A percentile compares a stretch with the other conserved stretches of the same genome.
These are phyloP conservation scores for Vandiemenella viatica DNA, from an alignment of 2,888 invertebrate genomes.

Conservation along the genomic window DNA sequence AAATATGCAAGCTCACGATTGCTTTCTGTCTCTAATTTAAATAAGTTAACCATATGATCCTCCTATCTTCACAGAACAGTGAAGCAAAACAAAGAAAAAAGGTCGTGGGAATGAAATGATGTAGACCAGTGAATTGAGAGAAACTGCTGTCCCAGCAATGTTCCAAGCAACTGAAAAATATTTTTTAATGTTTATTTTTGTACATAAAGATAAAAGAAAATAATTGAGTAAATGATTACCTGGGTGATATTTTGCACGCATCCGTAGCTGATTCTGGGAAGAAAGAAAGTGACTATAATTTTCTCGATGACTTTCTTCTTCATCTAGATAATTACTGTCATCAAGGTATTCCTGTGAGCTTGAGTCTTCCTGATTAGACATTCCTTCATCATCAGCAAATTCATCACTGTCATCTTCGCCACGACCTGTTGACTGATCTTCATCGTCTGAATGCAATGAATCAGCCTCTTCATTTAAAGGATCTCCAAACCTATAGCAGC, in stretches of 20 bases:
- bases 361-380: constrained; percentile 35
- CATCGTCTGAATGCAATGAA: constrained; percentile 61
- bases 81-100: too few species aligned
- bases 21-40: too few species aligned
- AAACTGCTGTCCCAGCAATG: too few species aligned
- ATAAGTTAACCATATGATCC: too few species aligned
- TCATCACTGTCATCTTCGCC: constrained; percentile 38
- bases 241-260: constrained; percentile 10
- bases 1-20: too few species aligned
- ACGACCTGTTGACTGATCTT: constrained; percentile 20
- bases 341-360: constrained; percentile 39
- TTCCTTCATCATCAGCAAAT: constrained; percentile 41
- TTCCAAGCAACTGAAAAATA: too few species aligned
- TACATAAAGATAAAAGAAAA: too few species aligned
- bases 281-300: constrained; percentile 13
- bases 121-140: too few species aligned
- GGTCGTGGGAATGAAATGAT: too few species aligned
- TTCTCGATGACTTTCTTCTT: constrained; percentile 18
- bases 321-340: constrained; percentile 25
- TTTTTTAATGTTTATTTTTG: too few species aligned
- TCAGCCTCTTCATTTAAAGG: constrained; percentile 49
- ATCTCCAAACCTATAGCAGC: constrained; percentile 52
- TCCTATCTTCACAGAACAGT: too few species aligned
- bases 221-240: constrained; percentile 4
- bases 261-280: constrained; percentile 7